Conservation (phyloP, 2,888 invertebrate genomes). For the Boloria euphrosyne region DNA sequence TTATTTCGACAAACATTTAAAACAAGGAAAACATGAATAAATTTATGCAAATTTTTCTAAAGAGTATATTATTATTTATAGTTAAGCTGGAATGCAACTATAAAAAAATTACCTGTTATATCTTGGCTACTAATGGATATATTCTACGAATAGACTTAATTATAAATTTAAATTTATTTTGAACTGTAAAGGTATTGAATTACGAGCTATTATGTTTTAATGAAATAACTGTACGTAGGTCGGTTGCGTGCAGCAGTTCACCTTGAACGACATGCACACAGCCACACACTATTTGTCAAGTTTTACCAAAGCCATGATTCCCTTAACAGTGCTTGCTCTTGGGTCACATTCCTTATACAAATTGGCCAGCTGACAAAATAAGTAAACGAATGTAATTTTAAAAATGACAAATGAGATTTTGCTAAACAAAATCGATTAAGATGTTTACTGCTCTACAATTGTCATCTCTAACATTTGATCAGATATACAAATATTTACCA, state of each 20-base stretch:
- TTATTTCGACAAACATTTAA: no score
- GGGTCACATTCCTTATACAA: background rate
- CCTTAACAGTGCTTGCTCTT: slow-evolving; percentile 4
- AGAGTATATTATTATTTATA: background rate
- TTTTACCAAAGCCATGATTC: slow-evolving; percentile 13
- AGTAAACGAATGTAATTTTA: no score
- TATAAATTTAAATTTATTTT: background rate
- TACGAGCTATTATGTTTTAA: slow-evolving; percentile 10
- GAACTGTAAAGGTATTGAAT: slow-evolving; percentile 7
- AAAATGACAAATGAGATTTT: no score
- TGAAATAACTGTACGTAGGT: slow-evolving; percentile 34
- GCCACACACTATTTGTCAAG: slow-evolving; percentile 41
- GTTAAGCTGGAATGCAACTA: slow-evolving; percentile 1
- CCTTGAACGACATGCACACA: slow-evolving; percentile 54
- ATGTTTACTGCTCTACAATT: no score
- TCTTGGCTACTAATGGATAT: slow-evolving; percentile 13
- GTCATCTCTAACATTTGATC: no score
- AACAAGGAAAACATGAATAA: background rate
- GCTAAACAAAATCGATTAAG: no score
- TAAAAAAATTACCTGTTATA: slow-evolving; percentile 28
- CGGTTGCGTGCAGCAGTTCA: slow-evolving; percentile 45
- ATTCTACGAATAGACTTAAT: slow-evolving; percentile 13
- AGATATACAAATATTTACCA: no score
- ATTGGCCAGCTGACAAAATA: background rate
- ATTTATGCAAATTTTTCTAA: background rate